Evolutionary conservation across 2,888 invertebrate genomes (phyloP).

Genomic region (Sicus ferrugineus): DNA sequence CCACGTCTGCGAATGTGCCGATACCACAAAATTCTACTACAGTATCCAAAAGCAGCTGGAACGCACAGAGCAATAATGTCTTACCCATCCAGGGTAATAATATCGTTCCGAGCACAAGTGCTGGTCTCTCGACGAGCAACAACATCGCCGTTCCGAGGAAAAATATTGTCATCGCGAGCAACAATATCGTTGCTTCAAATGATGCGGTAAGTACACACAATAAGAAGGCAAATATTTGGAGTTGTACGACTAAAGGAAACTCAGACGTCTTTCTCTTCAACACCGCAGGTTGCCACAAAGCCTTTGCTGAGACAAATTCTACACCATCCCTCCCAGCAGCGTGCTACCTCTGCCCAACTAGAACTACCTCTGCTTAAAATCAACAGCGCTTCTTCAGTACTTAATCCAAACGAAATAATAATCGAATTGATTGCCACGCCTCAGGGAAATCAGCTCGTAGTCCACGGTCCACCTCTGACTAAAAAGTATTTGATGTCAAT

Average conservation of each 20-base stretch:
- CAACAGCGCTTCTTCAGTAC: constrained; percentile 35
- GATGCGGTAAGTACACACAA: too few species aligned
- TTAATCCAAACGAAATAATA: constrained; percentile 41
- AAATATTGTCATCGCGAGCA: constrained; percentile 17
- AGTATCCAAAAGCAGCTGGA: background rate
- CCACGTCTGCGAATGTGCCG: background rate
- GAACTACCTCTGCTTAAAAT: constrained; percentile 34
- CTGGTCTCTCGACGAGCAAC: background rate
- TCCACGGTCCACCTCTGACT: constrained; percentile 40
- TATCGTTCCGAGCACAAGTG: too few species aligned
- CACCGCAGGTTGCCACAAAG: too few species aligned
- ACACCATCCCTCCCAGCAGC: too few species aligned
- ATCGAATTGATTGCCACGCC: constrained; percentile 43
- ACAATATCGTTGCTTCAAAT: background rate
- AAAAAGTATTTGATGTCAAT: constrained; percentile 43
- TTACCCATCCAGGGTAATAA: too few species aligned
- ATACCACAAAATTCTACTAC: too few species aligned
- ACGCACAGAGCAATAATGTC: background rate
- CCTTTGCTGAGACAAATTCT: too few species aligned
- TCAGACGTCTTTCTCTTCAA: too few species aligned
- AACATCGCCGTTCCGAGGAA: constrained; percentile 14
- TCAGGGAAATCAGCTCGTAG: constrained; percentile 37
- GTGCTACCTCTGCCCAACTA: background rate
- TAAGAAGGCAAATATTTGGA: too few species aligned
- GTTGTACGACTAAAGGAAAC: too few species aligned